A percentile compares a stretch with the other conserved stretches of the same genome.
Evolutionary conservation across 1,140 invertebrate genomes (phyloP).

Genomic region (Nixonia krombeini): DNA sequence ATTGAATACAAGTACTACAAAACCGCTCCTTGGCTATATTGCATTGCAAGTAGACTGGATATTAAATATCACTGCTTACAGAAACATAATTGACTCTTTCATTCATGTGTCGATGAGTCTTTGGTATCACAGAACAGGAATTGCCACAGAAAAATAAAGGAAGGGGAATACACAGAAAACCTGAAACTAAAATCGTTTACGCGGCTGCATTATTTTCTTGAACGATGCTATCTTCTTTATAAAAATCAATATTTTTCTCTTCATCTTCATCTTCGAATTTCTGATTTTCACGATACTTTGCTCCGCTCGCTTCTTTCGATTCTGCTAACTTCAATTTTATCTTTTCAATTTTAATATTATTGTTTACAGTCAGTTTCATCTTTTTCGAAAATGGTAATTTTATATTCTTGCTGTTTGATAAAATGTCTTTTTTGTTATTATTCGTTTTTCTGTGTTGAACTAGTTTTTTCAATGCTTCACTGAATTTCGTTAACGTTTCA

Average conservation of each 20-base stretch:
- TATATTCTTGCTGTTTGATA: no score
- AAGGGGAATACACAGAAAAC: constrained; percentile 17
- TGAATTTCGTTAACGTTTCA: constrained; percentile 63
- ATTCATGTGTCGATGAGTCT: constrained; percentile 35
- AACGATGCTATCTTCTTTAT: constrained; percentile 9
- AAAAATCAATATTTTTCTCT: constrained; percentile 17
- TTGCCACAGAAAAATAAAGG: constrained; percentile 29
- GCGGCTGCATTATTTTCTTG: constrained; percentile 16
- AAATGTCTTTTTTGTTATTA: constrained; percentile 8
- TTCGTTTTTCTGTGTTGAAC: constrained; percentile 54
- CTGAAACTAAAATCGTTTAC: constrained; percentile 31
- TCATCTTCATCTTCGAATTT: background rate
- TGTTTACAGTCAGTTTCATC: constrained; percentile 26
- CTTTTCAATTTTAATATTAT: constrained; percentile 29
- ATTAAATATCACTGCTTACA: constrained; percentile 4
- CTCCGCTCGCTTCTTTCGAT: no score
- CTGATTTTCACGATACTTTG: constrained; percentile 14
- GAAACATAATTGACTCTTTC: constrained; percentile 16
- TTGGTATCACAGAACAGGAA: constrained; percentile 57
- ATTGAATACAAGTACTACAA: background rate
- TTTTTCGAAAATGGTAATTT: constrained; percentile 32
- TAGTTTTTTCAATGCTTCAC: constrained; percentile 62
- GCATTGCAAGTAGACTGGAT: background rate
- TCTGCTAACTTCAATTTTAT: constrained; percentile 4
- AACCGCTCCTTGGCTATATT: background rate